phyloP scores from a whole-genome alignment of 2,888 invertebrate genomes.

The Microplitis manilae region DNA sequence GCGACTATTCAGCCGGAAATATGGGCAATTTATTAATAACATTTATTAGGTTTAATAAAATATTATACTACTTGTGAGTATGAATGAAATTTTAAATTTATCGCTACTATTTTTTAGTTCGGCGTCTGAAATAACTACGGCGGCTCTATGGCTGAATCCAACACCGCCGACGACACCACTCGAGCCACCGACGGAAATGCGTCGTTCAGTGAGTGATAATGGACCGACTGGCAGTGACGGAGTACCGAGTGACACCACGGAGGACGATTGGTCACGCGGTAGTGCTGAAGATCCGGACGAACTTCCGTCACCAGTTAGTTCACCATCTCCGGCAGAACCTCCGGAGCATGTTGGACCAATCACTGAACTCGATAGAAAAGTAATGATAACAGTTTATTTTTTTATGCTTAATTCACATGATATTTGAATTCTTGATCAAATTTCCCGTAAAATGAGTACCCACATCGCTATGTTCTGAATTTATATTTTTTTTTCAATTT shows the following conservation, averaged over 20 bases:
- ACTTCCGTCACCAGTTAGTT: slow-evolving; percentile 69
- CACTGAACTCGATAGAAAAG: slow-evolving; percentile 80
- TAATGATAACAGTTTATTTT: slow-evolving; percentile 46
- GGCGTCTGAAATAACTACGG: slow-evolving; percentile 65
- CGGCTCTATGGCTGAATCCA: slow-evolving; percentile 65
- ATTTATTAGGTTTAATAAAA: neutral
- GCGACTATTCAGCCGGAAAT: neutral
- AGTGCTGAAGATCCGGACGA: slow-evolving; percentile 80
- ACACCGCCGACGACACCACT: slow-evolving; percentile 56
- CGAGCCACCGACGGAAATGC: slow-evolving; percentile 63
- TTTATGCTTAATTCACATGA: neutral
- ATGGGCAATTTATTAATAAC: neutral
- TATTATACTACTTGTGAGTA: neutral
- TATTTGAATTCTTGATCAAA: no score
- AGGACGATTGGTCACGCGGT: slow-evolving; percentile 82
- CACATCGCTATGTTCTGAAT: no score
- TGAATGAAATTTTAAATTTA: neutral
- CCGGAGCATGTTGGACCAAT: slow-evolving; percentile 68
- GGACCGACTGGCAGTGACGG: slow-evolving; percentile 74
- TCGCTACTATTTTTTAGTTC: slow-evolving; percentile 54
- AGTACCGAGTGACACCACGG: slow-evolving; percentile 77
- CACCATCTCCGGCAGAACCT: slow-evolving; percentile 65
- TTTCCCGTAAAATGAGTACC: no score
- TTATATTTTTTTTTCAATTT: no score
- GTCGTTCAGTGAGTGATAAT: slow-evolving; percentile 68